These are phyloP conservation scores for Callaeas wilsoni DNA, from an alignment of 2,113 vertebrate genomes.

Conservation along the genomic window DNA sequence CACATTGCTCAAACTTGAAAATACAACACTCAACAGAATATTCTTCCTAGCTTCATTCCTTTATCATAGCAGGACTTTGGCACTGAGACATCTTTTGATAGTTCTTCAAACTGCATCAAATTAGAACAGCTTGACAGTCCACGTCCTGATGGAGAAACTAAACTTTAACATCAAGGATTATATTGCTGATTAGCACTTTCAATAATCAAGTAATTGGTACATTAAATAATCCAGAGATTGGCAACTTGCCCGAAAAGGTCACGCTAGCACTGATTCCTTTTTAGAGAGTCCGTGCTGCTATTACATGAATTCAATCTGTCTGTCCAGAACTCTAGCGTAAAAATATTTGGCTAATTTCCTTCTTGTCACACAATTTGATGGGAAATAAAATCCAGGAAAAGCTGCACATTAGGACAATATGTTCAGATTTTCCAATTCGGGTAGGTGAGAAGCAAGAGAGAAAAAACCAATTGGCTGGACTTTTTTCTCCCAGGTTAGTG, in stretches of 20 bases:
- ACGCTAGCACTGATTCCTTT: not conserved
- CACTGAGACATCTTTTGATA: not conserved
- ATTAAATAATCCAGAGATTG: conserved; percentile 25
- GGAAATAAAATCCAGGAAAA: conserved; percentile 27
- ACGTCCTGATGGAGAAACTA: not conserved
- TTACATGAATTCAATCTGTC: conserved; percentile 14
- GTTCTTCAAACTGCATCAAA: not conserved
- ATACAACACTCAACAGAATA: not conserved
- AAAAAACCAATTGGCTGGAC: not conserved
- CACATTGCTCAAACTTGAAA: not conserved
- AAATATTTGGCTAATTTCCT: conserved; percentile 46
- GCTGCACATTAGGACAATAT: not conserved
- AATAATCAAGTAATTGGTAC: conserved; percentile 49
- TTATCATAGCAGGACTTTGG: not conserved
- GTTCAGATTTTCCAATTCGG: not conserved
- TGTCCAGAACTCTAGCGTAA: conserved; percentile 3
- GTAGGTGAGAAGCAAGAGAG: not conserved
- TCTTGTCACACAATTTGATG: conserved; percentile 20
- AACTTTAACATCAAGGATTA: conserved; percentile 37
- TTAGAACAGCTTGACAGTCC: not conserved
- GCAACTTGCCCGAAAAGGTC: not conserved
- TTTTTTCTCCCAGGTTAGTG: not conserved
- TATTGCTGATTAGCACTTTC: conserved; percentile 40
- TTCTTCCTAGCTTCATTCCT: not conserved
- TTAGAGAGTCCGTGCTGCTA: not conserved